Base-by-base conservation (phyloP, 2,888 invertebrate genomes). In the Selenia dentaria region DNA sequence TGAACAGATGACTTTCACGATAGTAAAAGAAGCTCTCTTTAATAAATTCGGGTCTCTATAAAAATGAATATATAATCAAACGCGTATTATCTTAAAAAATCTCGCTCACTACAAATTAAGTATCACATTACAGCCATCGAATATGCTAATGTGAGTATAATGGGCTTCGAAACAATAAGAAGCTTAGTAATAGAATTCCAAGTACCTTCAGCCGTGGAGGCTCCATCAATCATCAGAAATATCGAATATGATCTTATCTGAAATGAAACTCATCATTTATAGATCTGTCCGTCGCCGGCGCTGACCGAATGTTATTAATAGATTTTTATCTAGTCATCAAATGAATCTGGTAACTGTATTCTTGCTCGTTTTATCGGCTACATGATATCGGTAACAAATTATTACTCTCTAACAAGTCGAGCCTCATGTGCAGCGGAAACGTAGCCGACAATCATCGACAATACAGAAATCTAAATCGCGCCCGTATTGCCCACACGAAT, bases 211-310 rank as follows among this genome's bases (percentile, higher is more conserved):
- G 70, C 70, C 65, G 20, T 34, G 16, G 47, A 41, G 67, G 68
- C 62, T 63, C 78, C 85, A 90, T 90, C 87, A 88, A 90, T 90
- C 90, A 89, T 79, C 56, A 59, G 52, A 76, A 78, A 78, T 79
- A 80, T 78, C 73, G 72, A 74, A 82, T 80, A 83, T 79, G 85
- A 87, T 90, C 85, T 86, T 87, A 89, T 89, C 89, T 86, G 80
- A 82, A 87, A 87, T 79, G 84, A 81, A 89, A 87, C 88, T 87
- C 89, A 89, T 90, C 89, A 88, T 90, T 89, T 89, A 89, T 83
- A 84, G 84, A 88, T 89, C 81, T 83, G 79, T 79, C 74, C 77
- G 85, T 83, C 82, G 77, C 73, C 83, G 74, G 78, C 82, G 74
- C 75, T 83, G 83, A 68, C 74, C 81, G 85, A 87, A 87, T 83